Evolutionary conservation across 2,797 vertebrate genomes (phyloP).

Genomic region (Neosilurus hyrtlii): DNA sequence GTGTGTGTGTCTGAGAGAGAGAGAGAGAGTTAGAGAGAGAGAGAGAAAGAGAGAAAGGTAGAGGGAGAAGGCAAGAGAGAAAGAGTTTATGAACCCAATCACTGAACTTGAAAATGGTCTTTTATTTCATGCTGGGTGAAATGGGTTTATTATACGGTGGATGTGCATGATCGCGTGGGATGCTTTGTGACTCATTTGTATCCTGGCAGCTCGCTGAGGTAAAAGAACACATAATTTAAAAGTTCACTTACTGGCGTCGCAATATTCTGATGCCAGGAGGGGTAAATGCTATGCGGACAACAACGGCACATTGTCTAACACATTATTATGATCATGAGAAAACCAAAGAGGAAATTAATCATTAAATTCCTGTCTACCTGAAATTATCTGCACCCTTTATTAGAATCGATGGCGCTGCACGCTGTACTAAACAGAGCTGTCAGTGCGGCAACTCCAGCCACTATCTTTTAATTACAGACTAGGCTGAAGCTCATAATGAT

Average conservation of each 20-base stretch:
- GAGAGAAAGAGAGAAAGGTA: constrained; percentile 36
- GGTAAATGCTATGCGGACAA: constrained; percentile 55
- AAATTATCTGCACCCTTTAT: constrained; percentile 54
- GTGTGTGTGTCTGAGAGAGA: constrained; percentile 7
- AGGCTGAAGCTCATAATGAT: constrained; percentile 50
- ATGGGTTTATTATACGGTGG: constrained; percentile 63
- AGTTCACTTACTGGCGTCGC: constrained; percentile 59
- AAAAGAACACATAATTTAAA: constrained; percentile 64
- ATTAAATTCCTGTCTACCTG: constrained; percentile 53
- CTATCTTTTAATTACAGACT: constrained; percentile 57
- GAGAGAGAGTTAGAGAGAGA: constrained; percentile 27
- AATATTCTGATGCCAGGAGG: constrained; percentile 54
- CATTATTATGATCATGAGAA: constrained; percentile 47
- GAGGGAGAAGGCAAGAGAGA: constrained; percentile 14
- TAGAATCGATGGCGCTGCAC: constrained; percentile 37
- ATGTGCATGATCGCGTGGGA: constrained; percentile 62
- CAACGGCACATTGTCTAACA: constrained; percentile 49
- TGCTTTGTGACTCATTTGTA: constrained; percentile 62
- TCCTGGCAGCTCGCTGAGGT: constrained; percentile 60
- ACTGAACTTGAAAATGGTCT: constrained; percentile 62
- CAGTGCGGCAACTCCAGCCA: constrained; percentile 46
- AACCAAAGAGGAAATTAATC: constrained; percentile 53
- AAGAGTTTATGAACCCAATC: constrained; percentile 62
- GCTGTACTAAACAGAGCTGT: constrained; percentile 43
- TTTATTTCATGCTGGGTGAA: constrained; percentile 62